Evolutionary conservation across 2,113 vertebrate species (phyloP), one percentile per base, ranked within the genome.

Genomic region (Cygnus atratus): DNA sequence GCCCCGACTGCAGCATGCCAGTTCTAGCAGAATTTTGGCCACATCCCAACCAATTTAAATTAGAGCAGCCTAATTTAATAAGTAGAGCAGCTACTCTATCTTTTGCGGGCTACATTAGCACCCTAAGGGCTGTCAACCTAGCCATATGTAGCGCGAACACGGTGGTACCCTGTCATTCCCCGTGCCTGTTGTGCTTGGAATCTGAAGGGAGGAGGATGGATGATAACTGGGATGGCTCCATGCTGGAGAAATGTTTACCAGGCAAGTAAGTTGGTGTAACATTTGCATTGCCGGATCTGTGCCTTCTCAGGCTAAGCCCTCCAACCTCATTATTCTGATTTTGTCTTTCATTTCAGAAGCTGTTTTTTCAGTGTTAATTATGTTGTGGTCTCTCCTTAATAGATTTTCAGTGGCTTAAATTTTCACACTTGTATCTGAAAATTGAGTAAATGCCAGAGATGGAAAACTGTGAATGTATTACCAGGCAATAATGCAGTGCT

Each of bases 41-140:
- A 41, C 50, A 41, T 87, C 67, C 66, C 93, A 95, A 72, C 43
- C 66, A 66, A 68, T 89, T 95, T 82, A 84, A 84, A 78, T 89
- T 87, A 73, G 39, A 93, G 73, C 75, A 87, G 74, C 63, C 62
- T 92, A 89, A 95, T 92, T 78, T 92, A 95, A 89, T 95, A 93
- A 92, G 54, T 89, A 39, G 70, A 92, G 54, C 84, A 87, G 61
- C 89, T 55, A 61, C 87, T 82, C 39, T 87, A 1, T 76, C 66
- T 85, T 85, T 26, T 82, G n/a, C 2, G 0, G 80, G 74, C 78
- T 87, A 44, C 62, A 26, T 66, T 54, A 89, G 80, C 81, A 73
- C 62, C 77, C 48, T 65, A 33, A 93, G 54, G 87, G 46, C 70
- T 87, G 62, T 96, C 77, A 87, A 61, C 65, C 58, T 50, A 84